A percentile compares a stretch with the other conserved stretches of the same genome.
These are phyloP conservation scores for Eupithecia abbreviata DNA, from an alignment of 2,888 invertebrate genomes.

Conservation along the genomic window DNA sequence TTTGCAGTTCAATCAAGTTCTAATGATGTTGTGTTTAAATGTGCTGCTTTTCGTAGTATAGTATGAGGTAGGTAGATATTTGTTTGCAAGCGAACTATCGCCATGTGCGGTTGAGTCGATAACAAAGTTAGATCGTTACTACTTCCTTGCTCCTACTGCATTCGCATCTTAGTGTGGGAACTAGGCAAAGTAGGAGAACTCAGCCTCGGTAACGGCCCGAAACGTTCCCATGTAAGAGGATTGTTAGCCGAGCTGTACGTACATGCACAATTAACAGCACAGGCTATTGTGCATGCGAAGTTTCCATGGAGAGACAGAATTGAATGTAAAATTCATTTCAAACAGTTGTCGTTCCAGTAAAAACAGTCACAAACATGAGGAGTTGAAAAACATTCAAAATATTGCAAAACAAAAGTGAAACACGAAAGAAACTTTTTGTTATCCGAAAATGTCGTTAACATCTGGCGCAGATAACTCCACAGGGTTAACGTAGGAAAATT, in stretches of 20 bases:
- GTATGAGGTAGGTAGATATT: not conserved
- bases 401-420: constrained; percentile 9
- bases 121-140: constrained; percentile 46
- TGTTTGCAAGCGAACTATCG: constrained; percentile 21
- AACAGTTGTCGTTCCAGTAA: constrained; percentile 6
- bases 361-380: not conserved
- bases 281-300: constrained; percentile 15
- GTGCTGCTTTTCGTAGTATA: not conserved
- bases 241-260: constrained; percentile 45
- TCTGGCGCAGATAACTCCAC: constrained; percentile 37
- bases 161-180: constrained; percentile 25
- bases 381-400: constrained; percentile 8
- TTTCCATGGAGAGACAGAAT: constrained; percentile 1
- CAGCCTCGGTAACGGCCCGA: constrained; percentile 51
- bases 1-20: constrained; percentile 33
- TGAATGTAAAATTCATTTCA: constrained; percentile 10
- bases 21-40: constrained; percentile 14
- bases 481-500: constrained; percentile 41
- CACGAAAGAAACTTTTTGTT: constrained; percentile 16
- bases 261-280: constrained; percentile 51
- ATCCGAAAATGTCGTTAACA: constrained; percentile 36
- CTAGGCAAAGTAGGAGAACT: constrained; percentile 42
- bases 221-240: constrained; percentile 47
- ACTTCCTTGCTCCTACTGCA: constrained; percentile 23
- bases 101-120: constrained; percentile 41